These are phyloP conservation scores for Thecocarcelia acutangulata DNA, from an alignment of 2,888 invertebrate genomes.

Conservation along the genomic window DNA sequence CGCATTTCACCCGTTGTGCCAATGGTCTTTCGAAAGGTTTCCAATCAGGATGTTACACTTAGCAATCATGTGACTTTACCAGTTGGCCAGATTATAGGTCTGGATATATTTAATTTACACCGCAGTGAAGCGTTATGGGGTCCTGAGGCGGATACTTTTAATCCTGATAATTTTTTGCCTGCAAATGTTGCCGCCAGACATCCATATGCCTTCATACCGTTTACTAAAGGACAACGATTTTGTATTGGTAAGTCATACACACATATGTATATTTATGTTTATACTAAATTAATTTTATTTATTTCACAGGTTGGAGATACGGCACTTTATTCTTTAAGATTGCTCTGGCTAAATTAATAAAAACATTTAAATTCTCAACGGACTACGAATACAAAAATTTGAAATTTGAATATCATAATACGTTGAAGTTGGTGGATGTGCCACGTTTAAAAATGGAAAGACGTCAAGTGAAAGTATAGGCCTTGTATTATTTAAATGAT, in stretches of 20 bases:
- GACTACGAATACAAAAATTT: constrained; percentile 75
- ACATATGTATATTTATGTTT: too few relatives aligned
- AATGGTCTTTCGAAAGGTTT: constrained; percentile 73
- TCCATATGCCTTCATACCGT: constrained; percentile 78
- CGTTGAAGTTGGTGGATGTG: constrained; percentile 73
- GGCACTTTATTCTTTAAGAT: constrained; percentile 76
- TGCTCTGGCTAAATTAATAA: constrained; percentile 75
- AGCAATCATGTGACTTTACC: constrained; percentile 75
- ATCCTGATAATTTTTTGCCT: constrained; percentile 79
- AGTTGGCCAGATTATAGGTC: constrained; percentile 74
- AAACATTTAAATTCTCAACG: constrained; percentile 75
- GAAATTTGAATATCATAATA: constrained; percentile 75
- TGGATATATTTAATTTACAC: constrained; percentile 77
- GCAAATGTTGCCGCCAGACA: constrained; percentile 75
- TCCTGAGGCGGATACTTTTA: constrained; percentile 75
- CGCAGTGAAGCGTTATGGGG: constrained; percentile 78
- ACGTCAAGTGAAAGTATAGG: not conserved
- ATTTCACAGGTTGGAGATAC: constrained; percentile 74
- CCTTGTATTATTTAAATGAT: too few relatives aligned
- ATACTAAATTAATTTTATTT: not conserved
- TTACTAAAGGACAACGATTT: constrained; percentile 76
- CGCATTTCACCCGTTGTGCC: constrained; percentile 76
- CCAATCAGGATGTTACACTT: constrained; percentile 70
- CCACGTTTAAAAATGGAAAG: constrained; percentile 71
- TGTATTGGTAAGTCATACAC: constrained; percentile 19